phyloP scores from a whole-genome alignment of 2,888 invertebrate species.

The Andrena chrysosceles region DNA sequence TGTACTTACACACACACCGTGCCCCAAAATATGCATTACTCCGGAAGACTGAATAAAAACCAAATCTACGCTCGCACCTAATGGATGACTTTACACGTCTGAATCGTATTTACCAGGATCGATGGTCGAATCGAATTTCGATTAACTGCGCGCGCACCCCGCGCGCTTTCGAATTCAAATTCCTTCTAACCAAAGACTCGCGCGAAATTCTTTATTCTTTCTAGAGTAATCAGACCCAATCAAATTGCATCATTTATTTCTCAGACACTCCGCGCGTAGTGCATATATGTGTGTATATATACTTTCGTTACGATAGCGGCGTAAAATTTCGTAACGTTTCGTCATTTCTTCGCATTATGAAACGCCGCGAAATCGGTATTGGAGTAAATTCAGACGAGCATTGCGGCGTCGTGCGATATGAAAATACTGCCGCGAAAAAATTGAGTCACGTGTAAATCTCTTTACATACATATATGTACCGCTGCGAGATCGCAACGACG shows the following conservation, averaged over 20 bases:
- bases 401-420: no score
- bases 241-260: background rate
- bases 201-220: background rate
- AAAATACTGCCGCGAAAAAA: no score
- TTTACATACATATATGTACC: no score
- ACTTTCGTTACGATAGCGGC: background rate
- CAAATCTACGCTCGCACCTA: background rate
- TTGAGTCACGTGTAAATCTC: no score
- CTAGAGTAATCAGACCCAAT: background rate
- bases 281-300: background rate
- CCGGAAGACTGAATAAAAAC: background rate
- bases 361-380: conserved; percentile 10
- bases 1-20: background rate
- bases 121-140: background rate
- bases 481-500: no score
- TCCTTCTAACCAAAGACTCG: background rate
- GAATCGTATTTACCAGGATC: no score
- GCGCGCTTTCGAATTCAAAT: background rate
- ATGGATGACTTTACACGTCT: no score
- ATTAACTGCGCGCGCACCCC: background rate
- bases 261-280: background rate
- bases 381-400: no score
- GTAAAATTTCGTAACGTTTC: conserved; percentile 22
- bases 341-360: conserved; percentile 11
- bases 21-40: background rate